phyloP scores from a whole-genome alignment of 2,888 invertebrate species.

The Dilophus febrilis region DNA sequence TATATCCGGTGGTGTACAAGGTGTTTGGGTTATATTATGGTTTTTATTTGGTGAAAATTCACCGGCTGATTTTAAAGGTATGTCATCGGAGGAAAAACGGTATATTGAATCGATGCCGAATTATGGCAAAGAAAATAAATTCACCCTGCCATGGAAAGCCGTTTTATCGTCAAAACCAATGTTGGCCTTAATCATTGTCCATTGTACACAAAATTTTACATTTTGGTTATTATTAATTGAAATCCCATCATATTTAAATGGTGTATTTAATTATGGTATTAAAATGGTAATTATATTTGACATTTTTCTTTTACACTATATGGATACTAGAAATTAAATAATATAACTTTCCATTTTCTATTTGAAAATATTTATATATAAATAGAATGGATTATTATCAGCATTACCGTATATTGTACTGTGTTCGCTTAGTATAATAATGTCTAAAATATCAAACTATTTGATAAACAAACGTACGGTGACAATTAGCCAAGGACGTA shows the following conservation, averaged over 20 bases:
- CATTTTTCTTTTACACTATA: too few species aligned
- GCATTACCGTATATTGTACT: constrained; percentile 38
- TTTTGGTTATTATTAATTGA: constrained; percentile 54
- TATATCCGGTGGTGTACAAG: constrained; percentile 35
- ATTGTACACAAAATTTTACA: constrained; percentile 55
- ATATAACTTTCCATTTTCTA: too few species aligned
- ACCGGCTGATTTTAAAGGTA: constrained; percentile 37
- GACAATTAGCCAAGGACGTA: constrained; percentile 22
- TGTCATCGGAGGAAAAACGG: constrained; percentile 35
- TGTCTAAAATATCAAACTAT: constrained; percentile 34
- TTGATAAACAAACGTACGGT: constrained; percentile 29
- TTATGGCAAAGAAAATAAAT: constrained; percentile 16
- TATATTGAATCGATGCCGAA: constrained; percentile 40
- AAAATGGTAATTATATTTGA: constrained; percentile 22
- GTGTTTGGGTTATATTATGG: constrained; percentile 38
- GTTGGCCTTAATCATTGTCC: constrained; percentile 37
- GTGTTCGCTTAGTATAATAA: constrained; percentile 34
- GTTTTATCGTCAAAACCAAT: constrained; percentile 50
- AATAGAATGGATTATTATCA: constrained; percentile 34
- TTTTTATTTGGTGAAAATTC: constrained; percentile 37
- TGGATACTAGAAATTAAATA: too few species aligned
- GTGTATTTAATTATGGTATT: constrained; percentile 41
- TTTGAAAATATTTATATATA: too few species aligned
- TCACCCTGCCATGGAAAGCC: constrained; percentile 42
- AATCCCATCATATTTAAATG: constrained; percentile 49